phyloP scores from a whole-genome alignment of 2,797 vertebrate species.

The Limnodromus scolopaceus region DNA sequence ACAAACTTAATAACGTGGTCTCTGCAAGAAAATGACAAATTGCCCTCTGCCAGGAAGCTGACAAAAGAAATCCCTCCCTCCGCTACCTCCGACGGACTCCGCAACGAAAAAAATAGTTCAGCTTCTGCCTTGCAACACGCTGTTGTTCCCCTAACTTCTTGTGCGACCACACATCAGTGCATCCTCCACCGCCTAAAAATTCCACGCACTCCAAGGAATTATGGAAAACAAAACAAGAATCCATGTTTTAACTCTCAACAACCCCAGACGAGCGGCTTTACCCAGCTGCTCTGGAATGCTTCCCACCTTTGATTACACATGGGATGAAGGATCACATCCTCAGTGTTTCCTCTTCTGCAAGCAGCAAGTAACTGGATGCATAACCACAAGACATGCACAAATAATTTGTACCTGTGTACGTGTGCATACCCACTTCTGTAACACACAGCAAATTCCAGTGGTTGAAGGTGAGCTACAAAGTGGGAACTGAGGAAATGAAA shows the following conservation, averaged over 20 bases:
- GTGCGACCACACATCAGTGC: not conserved
- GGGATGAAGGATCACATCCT: not conserved
- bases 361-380: not conserved
- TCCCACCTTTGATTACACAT: not conserved
- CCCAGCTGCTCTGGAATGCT: not conserved
- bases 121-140: not conserved
- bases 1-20: slow-evolving; percentile 47
- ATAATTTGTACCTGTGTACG: not conserved
- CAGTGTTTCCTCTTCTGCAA: not conserved
- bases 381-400: not conserved
- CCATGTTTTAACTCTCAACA: not conserved
- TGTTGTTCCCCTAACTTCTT: not conserved
- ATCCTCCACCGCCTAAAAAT: not conserved
- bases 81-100: not conserved
- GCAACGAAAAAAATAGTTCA: slow-evolving; percentile 10
- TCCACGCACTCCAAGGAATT: not conserved
- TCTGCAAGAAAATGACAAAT: slow-evolving; percentile 49
- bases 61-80: slow-evolving; percentile 53
- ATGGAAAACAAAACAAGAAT: not conserved
- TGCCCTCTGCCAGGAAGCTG: slow-evolving; percentile 8
- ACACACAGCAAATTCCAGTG: not conserved
- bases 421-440: not conserved
- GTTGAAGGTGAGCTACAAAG: not conserved
- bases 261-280: not conserved
- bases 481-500: not conserved